Percentiles rank a stretch among this genome's conserved stretches.
phyloP scores from a whole-genome alignment of 2,113 vertebrate species.

The Notothenia rossii region DNA sequence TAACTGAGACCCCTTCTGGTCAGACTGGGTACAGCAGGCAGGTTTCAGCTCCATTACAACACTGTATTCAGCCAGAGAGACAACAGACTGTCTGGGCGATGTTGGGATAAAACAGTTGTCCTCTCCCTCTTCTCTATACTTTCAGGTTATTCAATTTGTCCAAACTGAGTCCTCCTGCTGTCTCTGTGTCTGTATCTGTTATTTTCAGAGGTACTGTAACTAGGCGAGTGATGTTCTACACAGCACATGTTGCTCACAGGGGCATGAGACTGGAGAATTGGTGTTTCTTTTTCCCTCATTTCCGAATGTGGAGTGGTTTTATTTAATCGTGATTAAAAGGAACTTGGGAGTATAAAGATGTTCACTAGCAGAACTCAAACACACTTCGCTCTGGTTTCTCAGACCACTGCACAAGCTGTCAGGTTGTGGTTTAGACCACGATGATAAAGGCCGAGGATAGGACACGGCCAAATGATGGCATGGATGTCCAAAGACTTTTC shows the following conservation, averaged over 20 bases:
- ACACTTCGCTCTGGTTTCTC: neutral
- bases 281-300: neutral
- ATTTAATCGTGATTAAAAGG: slow-evolving; percentile 1
- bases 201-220: slow-evolving; percentile 47
- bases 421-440: neutral
- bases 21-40: slow-evolving; percentile 42
- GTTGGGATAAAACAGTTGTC: slow-evolving; percentile 8
- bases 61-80: neutral
- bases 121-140: neutral
- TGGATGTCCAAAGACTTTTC: neutral
- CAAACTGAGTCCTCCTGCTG: slow-evolving; percentile 18
- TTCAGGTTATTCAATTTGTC: slow-evolving; percentile 11
- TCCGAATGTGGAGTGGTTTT: neutral
- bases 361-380: neutral
- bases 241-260: slow-evolving; percentile 20
- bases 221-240: slow-evolving; percentile 29
- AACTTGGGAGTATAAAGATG: neutral
- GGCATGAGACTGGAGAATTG: neutral
- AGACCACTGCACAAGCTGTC: slow-evolving; percentile 3
- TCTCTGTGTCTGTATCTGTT: slow-evolving; percentile 9
- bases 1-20: slow-evolving; percentile 69
- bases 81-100: neutral
- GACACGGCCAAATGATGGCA: neutral
- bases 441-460: slow-evolving; percentile 1
- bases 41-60: slow-evolving; percentile 4